Conservation (phyloP, 64 coral and sea anemone genomes). For the Stichodactyla mertensii region DNA sequence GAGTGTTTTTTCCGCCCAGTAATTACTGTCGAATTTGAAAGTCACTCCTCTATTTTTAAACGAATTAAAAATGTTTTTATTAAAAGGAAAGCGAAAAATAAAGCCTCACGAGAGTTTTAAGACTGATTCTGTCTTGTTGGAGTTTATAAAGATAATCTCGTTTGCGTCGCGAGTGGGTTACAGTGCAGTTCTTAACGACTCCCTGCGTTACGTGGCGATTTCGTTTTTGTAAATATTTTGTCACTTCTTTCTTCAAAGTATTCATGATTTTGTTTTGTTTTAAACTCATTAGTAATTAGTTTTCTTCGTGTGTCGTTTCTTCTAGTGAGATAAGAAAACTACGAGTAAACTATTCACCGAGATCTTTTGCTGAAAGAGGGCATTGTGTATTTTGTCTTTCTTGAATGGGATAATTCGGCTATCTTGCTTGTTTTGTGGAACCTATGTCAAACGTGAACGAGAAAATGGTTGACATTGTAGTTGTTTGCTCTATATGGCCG, state of each 20-base stretch:
- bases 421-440: slow-evolving; percentile 21
- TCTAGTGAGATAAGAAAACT: slow-evolving; percentile 9
- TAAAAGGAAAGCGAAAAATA: neutral
- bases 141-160: slow-evolving; percentile 3
- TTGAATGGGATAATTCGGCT: slow-evolving; percentile 24
- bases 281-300: slow-evolving; percentile 3
- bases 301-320: slow-evolving; percentile 5
- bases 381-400: neutral
- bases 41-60: slow-evolving; percentile 4
- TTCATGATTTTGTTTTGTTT: slow-evolving; percentile 11
- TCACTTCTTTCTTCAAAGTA: slow-evolving; percentile 3
- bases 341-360: slow-evolving; percentile 10
- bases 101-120: neutral
- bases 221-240: slow-evolving; percentile 16
- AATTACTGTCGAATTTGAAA: slow-evolving; percentile 18
- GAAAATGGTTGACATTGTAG: slow-evolving; percentile 17
- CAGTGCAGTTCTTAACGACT: neutral
- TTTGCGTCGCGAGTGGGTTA: neutral
- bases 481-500: slow-evolving; percentile 7
- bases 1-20: slow-evolving; percentile 14
- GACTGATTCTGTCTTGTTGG: neutral
- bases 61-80: slow-evolving; percentile 17
- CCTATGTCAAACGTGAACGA: slow-evolving; percentile 23
- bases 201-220: neutral
- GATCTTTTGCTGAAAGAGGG: neutral